Percentiles rank a stretch among this genome's conserved stretches.
phyloP scores from a whole-genome alignment of 2,113 vertebrate species.

The Gorsachius goisagi region DNA sequence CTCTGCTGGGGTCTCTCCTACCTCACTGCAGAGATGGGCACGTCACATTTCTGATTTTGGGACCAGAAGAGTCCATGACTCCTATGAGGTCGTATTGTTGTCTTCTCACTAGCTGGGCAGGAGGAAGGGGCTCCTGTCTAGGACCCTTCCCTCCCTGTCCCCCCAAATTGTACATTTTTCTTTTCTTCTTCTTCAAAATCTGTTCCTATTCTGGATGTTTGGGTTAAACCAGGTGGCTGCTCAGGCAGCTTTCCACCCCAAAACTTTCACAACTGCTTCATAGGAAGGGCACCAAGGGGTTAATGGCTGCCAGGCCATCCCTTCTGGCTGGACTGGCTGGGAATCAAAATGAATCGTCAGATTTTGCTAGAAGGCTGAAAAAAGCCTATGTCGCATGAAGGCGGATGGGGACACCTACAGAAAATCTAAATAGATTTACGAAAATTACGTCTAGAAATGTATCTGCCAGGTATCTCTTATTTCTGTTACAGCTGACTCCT shows the following conservation, averaged over 20 bases:
- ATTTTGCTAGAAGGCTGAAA: neutral
- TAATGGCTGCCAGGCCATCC: fast-evolving
- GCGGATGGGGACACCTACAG: neutral
- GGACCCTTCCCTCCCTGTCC: fast-evolving
- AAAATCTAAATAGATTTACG: neutral
- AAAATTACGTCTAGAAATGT: neutral
- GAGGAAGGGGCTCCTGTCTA: neutral
- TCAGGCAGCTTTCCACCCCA: neutral
- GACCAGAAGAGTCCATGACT: neutral
- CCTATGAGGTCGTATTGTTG: fast-evolving
- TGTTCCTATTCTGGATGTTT: fast-evolving
- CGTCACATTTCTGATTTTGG: neutral
- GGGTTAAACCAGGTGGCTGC: neutral
- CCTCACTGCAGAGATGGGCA: neutral
- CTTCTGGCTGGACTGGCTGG: fast-evolving
- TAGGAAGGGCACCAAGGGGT: fast-evolving
- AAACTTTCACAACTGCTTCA: neutral
- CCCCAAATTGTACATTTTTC: neutral
- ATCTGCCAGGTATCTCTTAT: neutral
- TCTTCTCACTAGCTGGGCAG: neutral
- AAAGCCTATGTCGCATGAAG: neutral
- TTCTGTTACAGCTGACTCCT: neutral
- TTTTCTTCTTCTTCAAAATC: neutral
- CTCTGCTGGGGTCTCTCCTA: neutral
- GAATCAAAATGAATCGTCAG: neutral